Conservation (phyloP, 1,140 invertebrate genomes). For the Palaemon carinicauda region DNA sequence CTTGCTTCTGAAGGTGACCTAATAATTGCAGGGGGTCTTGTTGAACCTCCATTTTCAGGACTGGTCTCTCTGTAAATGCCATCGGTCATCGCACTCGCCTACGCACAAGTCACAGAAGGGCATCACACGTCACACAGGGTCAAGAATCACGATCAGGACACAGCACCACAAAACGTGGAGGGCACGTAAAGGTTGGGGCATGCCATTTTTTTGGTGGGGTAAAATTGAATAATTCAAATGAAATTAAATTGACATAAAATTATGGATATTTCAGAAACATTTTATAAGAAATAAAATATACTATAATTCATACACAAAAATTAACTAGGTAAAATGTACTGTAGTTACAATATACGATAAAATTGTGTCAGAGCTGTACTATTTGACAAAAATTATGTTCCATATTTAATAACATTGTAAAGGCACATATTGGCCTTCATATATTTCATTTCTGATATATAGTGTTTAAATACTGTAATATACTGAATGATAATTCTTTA, state of each 20-base stretch:
- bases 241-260: not conserved
- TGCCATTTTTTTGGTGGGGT: not conserved
- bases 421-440: too few relatives aligned
- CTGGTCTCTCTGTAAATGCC: slow-evolving; percentile 3
- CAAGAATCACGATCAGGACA: not conserved
- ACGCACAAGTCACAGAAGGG: not conserved
- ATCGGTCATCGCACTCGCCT: slow-evolving; percentile 14
- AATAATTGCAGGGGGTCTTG: not conserved
- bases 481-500: too few relatives aligned
- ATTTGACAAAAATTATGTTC: too few relatives aligned
- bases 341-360: too few relatives aligned
- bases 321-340: not conserved
- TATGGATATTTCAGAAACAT: not conserved
- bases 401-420: too few relatives aligned
- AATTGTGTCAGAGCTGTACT: too few relatives aligned
- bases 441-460: too few relatives aligned
- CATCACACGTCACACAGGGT: not conserved
- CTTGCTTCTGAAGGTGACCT: not conserved
- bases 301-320: not conserved
- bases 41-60: not conserved
- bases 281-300: not conserved
- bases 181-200: not conserved
- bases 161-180: not conserved
- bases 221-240: not conserved
- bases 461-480: too few relatives aligned